Conservation (phyloP, 2,888 invertebrate species). For the Spialia ferax region DNA sequence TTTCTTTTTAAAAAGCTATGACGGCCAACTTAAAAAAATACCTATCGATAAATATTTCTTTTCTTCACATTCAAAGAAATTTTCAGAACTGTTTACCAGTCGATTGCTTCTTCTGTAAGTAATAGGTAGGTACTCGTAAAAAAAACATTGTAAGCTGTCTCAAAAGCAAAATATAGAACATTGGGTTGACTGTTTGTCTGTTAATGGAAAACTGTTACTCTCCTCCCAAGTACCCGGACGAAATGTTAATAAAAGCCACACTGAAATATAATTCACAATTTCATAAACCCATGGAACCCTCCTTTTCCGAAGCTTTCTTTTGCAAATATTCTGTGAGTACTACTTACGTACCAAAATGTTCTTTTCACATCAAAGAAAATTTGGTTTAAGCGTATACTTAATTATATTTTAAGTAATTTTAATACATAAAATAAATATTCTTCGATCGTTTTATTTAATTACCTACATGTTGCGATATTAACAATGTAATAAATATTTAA, state of each 20-base stretch:
- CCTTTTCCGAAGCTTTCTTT: background rate
- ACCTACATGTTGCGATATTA: background rate
- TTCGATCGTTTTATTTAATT: background rate
- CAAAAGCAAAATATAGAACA: background rate
- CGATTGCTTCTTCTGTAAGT: too few relatives aligned
- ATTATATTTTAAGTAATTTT: too few relatives aligned
- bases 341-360: background rate
- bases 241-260: background rate
- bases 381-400: background rate
- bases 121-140: background rate
- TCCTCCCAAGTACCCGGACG: background rate
- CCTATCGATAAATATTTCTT: too few relatives aligned
- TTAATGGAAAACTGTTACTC: background rate
- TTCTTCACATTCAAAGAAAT: too few relatives aligned
- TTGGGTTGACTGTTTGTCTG: background rate
- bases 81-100: too few relatives aligned
- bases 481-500: background rate
- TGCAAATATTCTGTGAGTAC: background rate
- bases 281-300: background rate
- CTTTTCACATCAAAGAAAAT: background rate
- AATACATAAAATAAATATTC: too few relatives aligned
- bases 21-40: too few relatives aligned
- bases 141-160: background rate
- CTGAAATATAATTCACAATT: background rate
- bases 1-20: too few relatives aligned